phyloP scores from a whole-genome alignment of 2,113 vertebrate species.

The Strix uralensis region DNA sequence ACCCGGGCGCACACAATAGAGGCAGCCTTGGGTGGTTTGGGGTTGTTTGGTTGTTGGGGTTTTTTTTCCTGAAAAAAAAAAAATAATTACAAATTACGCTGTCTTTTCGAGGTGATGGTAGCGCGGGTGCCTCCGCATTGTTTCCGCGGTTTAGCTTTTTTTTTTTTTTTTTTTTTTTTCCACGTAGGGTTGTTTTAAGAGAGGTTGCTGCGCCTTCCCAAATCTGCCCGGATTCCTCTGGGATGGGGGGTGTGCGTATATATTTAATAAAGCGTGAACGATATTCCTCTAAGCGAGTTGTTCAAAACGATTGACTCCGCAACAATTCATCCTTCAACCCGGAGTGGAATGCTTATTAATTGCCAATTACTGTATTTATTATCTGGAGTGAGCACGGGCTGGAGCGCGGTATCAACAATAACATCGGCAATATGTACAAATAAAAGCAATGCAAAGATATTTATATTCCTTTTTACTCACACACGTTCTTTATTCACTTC shows the following conservation, averaged over 20 bases:
- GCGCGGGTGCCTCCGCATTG: neutral
- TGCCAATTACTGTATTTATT: conserved; percentile 32
- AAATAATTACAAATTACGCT: neutral
- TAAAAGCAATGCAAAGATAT: neutral
- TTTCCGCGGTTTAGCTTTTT: neutral
- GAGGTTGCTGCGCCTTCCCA: neutral
- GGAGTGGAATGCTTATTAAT: conserved; percentile 16
- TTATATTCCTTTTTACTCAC: neutral
- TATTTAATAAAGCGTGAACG: neutral
- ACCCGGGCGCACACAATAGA: neutral
- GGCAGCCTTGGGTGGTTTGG: neutral
- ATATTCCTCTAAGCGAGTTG: neutral
- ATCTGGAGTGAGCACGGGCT: neutral
- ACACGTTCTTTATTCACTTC: neutral
- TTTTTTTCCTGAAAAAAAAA: neutral
- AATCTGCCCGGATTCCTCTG: neutral
- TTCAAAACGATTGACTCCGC: neutral
- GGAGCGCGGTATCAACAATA: neutral
- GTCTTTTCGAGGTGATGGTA: neutral
- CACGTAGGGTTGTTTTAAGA: neutral
- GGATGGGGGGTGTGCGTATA: neutral
- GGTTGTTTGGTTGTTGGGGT: neutral
- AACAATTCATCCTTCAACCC: neutral
- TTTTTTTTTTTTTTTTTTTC: neutral
- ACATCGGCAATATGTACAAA: neutral